These are phyloP conservation scores for Pseudopleuronectes americanus DNA, from an alignment of 2,797 vertebrate species.

Conservation along the genomic window DNA sequence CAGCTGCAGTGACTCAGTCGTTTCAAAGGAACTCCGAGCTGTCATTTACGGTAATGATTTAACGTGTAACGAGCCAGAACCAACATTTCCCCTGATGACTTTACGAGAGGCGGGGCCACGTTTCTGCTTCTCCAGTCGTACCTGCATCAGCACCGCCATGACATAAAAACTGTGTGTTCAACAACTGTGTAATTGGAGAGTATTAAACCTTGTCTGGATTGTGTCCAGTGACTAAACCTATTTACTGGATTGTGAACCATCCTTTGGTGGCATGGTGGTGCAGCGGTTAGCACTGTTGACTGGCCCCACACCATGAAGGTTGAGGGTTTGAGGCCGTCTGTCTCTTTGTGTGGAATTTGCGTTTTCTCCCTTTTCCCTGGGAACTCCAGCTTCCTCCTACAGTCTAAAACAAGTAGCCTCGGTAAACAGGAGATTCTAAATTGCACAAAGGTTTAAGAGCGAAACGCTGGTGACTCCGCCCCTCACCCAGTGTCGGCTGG, in stretches of 20 bases:
- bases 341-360: too few species aligned
- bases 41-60: constrained; percentile 63
- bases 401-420: too few species aligned
- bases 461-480: too few species aligned
- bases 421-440: too few species aligned
- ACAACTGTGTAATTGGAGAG: constrained; percentile 4
- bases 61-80: constrained; percentile 20
- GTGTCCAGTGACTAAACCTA: constrained; percentile 7
- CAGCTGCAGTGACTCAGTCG: constrained; percentile 69
- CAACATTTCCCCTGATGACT: constrained; percentile 25
- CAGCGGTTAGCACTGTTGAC: too few species aligned
- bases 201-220: constrained; percentile 1
- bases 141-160: constrained; percentile 7
- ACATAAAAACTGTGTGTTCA: background rate
- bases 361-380: too few species aligned
- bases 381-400: too few species aligned
- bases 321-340: too few species aligned
- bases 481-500: too few species aligned
- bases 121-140: constrained; percentile 26
- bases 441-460: too few species aligned
- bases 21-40: constrained; percentile 55
- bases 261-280: background rate
- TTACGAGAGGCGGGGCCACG: constrained; percentile 23
- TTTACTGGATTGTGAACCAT: constrained; percentile 5
- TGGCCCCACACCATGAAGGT: too few species aligned